Conservation (phyloP, 92 coral and sea anemone genomes). For the Parazoanthus darwini region DNA sequence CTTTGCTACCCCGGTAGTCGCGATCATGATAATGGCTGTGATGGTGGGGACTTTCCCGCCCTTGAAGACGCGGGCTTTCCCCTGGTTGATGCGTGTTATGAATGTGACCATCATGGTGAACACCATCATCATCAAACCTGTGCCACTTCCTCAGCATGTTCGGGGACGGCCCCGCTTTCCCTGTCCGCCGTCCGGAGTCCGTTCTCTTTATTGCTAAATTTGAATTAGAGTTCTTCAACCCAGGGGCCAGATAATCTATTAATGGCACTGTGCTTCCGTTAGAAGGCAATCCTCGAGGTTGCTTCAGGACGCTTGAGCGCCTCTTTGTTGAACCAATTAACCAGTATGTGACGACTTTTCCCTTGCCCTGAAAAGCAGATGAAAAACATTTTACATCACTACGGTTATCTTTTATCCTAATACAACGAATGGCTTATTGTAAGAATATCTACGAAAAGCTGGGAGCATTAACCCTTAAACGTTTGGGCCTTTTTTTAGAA, state of each 20-base stretch:
- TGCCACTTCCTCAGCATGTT: conserved; percentile 69
- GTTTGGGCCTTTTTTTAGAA: too few species aligned
- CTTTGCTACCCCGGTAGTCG: conserved; percentile 27
- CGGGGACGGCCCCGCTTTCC: conserved; percentile 64
- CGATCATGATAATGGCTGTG: neutral
- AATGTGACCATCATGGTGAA: conserved; percentile 28
- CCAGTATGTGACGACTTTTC: conserved; percentile 82
- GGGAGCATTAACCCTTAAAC: too few species aligned
- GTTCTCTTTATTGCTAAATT: conserved; percentile 67
- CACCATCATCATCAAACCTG: conserved; percentile 68
- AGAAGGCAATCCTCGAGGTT: conserved; percentile 48
- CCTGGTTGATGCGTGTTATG: conserved; percentile 4
- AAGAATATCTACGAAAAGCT: too few species aligned
- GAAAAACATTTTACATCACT: neutral
- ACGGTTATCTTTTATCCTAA: too few species aligned
- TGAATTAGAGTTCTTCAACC: conserved; percentile 61
- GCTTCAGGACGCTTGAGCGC: conserved; percentile 57
- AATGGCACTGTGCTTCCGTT: conserved; percentile 73
- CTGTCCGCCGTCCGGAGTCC: conserved; percentile 71
- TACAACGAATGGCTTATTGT: too few species aligned
- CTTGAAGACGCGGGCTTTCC: conserved; percentile 29
- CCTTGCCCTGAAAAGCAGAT: conserved; percentile 69
- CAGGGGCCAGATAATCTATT: conserved; percentile 71
- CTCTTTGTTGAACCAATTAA: conserved; percentile 64
- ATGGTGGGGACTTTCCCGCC: conserved; percentile 33